phyloP scores from a whole-genome alignment of 2,888 invertebrate genomes.

The Noctua janthina region DNA sequence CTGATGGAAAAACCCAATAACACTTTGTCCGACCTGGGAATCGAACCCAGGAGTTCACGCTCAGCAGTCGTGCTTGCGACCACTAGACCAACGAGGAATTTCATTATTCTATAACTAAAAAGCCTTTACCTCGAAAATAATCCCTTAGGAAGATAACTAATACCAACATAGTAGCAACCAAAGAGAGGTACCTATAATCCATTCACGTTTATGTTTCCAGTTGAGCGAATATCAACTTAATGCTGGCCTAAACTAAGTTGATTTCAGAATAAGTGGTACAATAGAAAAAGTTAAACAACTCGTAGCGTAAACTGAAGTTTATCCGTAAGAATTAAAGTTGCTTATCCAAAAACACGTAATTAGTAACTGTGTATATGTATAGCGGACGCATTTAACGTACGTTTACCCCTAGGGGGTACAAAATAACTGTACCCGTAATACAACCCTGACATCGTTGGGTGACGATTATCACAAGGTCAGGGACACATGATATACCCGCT shows the following conservation, averaged over 20 bases:
- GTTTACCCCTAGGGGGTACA: neutral
- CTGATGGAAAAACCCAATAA: no score
- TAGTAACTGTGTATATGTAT: neutral
- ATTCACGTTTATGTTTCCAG: neutral
- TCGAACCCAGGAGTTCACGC: no score
- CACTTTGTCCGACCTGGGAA: no score
- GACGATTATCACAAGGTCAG: neutral
- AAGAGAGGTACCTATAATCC: neutral
- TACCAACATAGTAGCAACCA: neutral
- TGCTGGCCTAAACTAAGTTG: neutral
- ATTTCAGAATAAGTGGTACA: neutral
- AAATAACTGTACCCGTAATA: slow-evolving; percentile 9
- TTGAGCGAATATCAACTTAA: neutral
- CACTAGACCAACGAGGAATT: no score
- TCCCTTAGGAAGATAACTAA: no score
- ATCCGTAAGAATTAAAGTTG: neutral
- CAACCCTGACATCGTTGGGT: neutral
- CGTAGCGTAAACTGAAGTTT: neutral
- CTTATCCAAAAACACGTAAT: neutral
- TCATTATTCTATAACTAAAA: no score
- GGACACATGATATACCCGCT: neutral
- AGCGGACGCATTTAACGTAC: no score
- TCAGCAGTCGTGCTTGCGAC: no score
- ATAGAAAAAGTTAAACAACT: neutral
- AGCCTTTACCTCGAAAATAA: no score